Base-by-base conservation (phyloP, 2,113 vertebrate species). In the Oncorhynchus keta region DNA sequence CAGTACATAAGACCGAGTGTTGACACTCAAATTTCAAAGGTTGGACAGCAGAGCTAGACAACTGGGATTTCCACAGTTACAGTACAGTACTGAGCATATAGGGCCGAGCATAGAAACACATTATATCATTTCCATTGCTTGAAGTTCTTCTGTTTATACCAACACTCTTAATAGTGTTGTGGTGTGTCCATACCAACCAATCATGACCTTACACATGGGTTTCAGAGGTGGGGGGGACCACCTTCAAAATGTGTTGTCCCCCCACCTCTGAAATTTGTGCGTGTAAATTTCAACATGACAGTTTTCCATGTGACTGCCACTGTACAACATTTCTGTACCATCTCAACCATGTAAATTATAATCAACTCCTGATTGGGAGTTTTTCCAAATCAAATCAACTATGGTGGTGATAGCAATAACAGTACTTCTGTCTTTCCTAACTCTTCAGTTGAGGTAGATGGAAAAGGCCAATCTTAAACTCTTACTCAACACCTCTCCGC, bases 11-110 rank as follows among this genome's bases (percentile, higher is more conserved):
- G 49, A 74, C 62, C 51, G 22, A 45, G 35, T 74, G 62, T 81
- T 70, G 69, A 74, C 1, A 22, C 77, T 72, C 26, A 51, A 67
- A 78, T 81, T 80, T 48, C 35, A 77, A 8, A 67, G 70, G 73
- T 62, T 20, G 22, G 72, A 66, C 65, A 57, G 12, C 59, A 16
- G 39, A 26, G 26, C 75, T 79, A 35, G 49, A 76, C 67, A 75
- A 51, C 39, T 3, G 72, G 12, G 51, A 72, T 72, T 77, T 76
- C 28, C n/a, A 45, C 7, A 22, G 5, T 16, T 20, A 57, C 68
- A 70, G 39, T 32, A 62, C 59, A 62, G 13, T 18, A 68, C 1
- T 0, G 7, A 55, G 4, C 5, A 55, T 55, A 18, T 55, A 55
- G 16, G 49, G 51, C 51, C 14, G 32, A 32, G 2, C 30, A 7